A percentile compares a stretch with the other conserved stretches of the same genome.
Evolutionary conservation across 2,113 vertebrate species (phyloP).

Genomic region (Pelmatolapia mariae): DNA sequence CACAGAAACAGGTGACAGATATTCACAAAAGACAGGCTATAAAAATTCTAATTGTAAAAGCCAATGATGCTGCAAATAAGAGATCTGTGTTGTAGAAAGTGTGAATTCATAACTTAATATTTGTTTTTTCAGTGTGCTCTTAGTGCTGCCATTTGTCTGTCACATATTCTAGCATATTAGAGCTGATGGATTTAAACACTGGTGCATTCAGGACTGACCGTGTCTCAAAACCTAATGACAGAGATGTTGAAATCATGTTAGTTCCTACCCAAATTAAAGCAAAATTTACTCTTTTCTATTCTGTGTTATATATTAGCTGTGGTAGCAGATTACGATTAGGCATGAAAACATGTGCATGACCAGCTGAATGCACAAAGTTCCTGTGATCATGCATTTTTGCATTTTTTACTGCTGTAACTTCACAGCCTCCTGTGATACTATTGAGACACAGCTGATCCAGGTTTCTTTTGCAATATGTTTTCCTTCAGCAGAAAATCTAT

Average conservation of each 20-base stretch:
- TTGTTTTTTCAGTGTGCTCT: background rate
- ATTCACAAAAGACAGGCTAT: background rate
- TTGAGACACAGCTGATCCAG: background rate
- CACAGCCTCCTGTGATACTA: background rate
- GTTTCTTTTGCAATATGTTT: background rate
- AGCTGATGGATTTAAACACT: background rate
- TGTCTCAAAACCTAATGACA: background rate
- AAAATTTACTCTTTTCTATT: background rate
- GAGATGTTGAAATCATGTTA: background rate
- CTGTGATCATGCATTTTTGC: background rate
- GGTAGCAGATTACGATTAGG: rapidly evolving
- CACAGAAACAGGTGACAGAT: background rate
- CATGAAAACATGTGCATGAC: background rate
- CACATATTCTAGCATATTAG: background rate
- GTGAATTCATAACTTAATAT: background rate
- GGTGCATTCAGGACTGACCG: background rate
- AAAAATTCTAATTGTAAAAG: background rate
- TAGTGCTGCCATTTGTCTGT: background rate
- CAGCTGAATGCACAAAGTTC: background rate
- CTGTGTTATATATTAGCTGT: background rate
- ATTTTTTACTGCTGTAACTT: background rate
- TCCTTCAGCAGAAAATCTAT: background rate
- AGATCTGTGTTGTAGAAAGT: background rate
- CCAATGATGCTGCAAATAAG: background rate
- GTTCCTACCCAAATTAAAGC: background rate